Conservation (phyloP, 2,888 invertebrate genomes). For the Synanthedon myopaeformis region DNA sequence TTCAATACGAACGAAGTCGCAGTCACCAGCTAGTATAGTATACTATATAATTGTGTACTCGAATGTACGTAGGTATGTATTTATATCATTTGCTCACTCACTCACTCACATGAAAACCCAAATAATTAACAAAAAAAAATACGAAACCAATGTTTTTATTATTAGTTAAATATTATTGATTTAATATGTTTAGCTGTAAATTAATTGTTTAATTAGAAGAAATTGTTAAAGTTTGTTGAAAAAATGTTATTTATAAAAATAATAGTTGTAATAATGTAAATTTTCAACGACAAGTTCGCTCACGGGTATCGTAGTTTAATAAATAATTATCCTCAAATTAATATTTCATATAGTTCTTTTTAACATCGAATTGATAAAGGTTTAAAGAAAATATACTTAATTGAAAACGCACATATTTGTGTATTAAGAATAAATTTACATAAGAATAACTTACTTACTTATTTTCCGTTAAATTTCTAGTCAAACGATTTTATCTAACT, state of each 20-base stretch:
- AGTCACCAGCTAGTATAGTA: too few species aligned
- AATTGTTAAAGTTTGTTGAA: background rate
- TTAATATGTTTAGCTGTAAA: background rate
- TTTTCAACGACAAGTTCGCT: conserved; percentile 33
- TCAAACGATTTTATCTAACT: conserved; percentile 6
- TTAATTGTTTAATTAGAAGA: background rate
- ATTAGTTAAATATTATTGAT: too few species aligned
- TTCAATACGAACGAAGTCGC: too few species aligned
- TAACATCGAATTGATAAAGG: conserved; percentile 24
- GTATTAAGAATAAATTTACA: background rate
- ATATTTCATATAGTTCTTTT: conserved; percentile 11
- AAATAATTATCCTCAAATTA: conserved; percentile 6
- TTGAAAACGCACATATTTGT: background rate
- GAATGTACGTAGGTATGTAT: too few species aligned
- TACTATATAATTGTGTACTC: too few species aligned
- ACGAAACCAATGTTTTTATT: too few species aligned
- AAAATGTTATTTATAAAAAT: conserved; percentile 2
- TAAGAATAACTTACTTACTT: background rate
- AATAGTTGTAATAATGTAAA: conserved; percentile 62
- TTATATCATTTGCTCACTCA: too few species aligned
- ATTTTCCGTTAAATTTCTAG: conserved; percentile 18
- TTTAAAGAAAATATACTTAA: background rate
- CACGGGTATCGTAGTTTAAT: conserved; percentile 25
- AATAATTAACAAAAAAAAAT: too few species aligned
- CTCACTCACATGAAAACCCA: too few species aligned